These are phyloP conservation scores for Colius striatus DNA, from an alignment of 2,113 vertebrate species.

Conservation along the genomic window DNA sequence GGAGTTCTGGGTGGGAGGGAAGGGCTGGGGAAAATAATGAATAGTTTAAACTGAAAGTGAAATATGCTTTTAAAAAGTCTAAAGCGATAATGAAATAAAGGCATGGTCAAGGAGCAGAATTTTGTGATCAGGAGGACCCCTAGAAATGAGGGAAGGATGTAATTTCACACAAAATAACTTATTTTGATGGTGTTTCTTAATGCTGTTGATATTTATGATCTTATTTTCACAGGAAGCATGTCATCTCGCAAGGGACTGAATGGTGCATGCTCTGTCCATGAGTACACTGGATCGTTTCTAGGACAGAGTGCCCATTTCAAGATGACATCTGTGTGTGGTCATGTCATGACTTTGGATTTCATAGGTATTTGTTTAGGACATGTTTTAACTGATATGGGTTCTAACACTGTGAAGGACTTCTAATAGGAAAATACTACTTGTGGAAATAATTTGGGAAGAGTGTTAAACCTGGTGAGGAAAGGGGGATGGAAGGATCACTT, in stretches of 20 bases:
- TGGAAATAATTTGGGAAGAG: not conserved
- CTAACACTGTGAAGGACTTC: not conserved
- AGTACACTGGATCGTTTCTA: conserved; percentile 86
- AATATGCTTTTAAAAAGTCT: not conserved
- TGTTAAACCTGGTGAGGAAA: not conserved
- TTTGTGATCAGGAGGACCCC: not conserved
- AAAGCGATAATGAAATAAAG: not conserved
- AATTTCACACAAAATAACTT: not conserved
- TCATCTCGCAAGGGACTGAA: conserved; percentile 92
- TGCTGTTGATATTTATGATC: not conserved
- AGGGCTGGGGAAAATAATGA: not conserved
- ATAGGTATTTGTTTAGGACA: conserved; percentile 77
- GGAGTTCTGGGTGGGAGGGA: not conserved
- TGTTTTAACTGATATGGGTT: fast-evolving
- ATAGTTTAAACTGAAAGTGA: not conserved
- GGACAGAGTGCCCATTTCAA: conserved; percentile 90
- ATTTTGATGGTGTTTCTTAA: not conserved
- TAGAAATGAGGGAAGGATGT: not conserved
- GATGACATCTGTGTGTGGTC: conserved; percentile 98
- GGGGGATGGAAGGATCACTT: not conserved
- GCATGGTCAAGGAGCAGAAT: not conserved
- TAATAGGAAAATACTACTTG: not conserved
- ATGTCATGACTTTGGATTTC: conserved; percentile 98
- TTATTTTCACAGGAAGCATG: conserved; percentile 81
- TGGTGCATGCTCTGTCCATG: conserved; percentile 90